Base-by-base conservation (phyloP, 2,113 vertebrate genomes). In the Phaethornis superciliosus region DNA sequence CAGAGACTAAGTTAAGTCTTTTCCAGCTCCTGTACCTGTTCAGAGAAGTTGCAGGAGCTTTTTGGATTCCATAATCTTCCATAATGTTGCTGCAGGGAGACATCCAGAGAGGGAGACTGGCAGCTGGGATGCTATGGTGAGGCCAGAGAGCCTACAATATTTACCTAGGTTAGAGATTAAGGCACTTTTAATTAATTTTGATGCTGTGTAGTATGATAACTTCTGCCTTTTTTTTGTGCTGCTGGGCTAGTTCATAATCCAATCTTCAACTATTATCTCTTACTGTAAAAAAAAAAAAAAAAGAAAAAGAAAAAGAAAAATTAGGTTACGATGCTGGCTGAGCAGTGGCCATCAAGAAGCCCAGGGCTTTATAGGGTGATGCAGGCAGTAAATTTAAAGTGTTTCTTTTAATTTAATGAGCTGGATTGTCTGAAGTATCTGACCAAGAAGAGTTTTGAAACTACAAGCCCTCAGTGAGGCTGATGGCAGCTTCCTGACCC, bases 101-200 rank as follows among this genome's bases (percentile, higher is more conserved):
- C 60, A 67, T 94, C 85, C 89, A 94, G 93, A 95, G 96, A 95
- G 87, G 80, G 85, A 76, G 96, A 92, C 96, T 96, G 96, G 93
- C 96, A 96, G 76, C 90, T 91, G 77, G 78, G 88, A 85, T 92
- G 96, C 84, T 95, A 81, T 84, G 94, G 81, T 54, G 90, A 95
- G 96, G 87, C 54, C 94, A 95, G 87, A 95, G 72, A 96, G 77
- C 71, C 49, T 32, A 62, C 88, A 94, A 91, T 94, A 82, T 96
- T 97, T 95, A 86, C 88, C 81, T 93, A 97, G 94, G 97, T 97
- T 96, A 88, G 90, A 96, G 96, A 97, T 97, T 96, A 97, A 89
- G 27, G 27, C 3, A 7, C 28, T 97, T 82, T 94, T 96, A 97
- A 97, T 98, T 97, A 97, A 96, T 96, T 96, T 63, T 69, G 93